A percentile compares a stretch with the other conserved stretches of the same genome.
Evolutionary conservation across 2,113 vertebrate genomes (phyloP).

Genomic region (Heterocephalus glaber): DNA sequence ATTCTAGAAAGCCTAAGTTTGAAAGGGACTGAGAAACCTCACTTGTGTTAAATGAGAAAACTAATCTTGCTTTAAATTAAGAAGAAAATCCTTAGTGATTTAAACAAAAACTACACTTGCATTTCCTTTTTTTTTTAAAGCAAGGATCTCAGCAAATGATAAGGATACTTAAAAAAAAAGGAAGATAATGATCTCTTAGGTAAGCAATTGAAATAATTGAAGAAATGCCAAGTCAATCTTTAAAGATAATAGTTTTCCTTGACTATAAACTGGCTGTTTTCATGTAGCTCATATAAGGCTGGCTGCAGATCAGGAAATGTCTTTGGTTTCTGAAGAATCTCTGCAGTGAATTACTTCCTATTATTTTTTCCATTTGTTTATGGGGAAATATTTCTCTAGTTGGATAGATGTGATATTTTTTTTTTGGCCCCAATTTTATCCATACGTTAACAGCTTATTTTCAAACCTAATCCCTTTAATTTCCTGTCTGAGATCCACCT

Average conservation of each 20-base stretch:
- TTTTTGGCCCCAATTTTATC: neutral
- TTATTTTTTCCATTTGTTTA: neutral
- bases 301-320: conserved; percentile 21
- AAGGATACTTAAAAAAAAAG: neutral
- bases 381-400: neutral
- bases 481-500: conserved; percentile 78
- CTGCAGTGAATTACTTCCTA: conserved; percentile 23
- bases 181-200: neutral
- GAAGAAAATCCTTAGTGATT: neutral
- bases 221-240: neutral
- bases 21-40: neutral
- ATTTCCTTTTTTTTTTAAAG: neutral
- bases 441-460: neutral
- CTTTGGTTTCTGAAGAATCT: conserved; percentile 42
- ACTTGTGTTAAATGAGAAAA: conserved; percentile 21
- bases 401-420: conserved; percentile 49
- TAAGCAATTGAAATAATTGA: neutral
- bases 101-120: neutral
- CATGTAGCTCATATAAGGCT: neutral
- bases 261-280: neutral
- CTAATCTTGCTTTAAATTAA: conserved; percentile 19
- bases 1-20: neutral
- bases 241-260: conserved; percentile 35
- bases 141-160: neutral
- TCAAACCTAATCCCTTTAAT: neutral